phyloP scores from a whole-genome alignment of 2,797 vertebrate species.

The Pseudochirops cupreus region DNA sequence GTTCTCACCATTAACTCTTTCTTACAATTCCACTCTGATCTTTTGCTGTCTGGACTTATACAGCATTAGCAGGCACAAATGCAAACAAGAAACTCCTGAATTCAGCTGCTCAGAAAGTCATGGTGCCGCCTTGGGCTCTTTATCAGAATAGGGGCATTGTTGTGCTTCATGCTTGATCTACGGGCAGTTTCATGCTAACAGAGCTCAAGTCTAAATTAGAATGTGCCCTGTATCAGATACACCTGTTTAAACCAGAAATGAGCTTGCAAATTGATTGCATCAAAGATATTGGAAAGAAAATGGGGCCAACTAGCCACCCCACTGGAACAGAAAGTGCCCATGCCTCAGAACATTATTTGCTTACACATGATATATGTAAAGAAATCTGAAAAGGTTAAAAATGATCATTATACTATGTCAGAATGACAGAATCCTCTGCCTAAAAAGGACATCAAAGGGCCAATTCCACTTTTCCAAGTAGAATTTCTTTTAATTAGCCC shows the following conservation, averaged over 20 bases:
- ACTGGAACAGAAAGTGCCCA: conserved; percentile 28
- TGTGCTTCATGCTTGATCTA: conserved; percentile 26
- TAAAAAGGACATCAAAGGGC: conserved; percentile 6
- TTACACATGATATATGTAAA: conserved; percentile 37
- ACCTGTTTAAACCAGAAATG: conserved; percentile 52
- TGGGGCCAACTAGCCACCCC: background rate
- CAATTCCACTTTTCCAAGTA: background rate
- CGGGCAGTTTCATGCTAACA: conserved; percentile 21
- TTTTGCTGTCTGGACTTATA: conserved; percentile 8
- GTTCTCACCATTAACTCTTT: conserved; percentile 80
- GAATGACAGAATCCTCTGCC: conserved; percentile 44
- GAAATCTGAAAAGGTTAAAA: background rate
- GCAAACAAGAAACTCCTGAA: conserved; percentile 5
- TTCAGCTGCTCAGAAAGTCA: conserved; percentile 22
- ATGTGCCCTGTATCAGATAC: conserved; percentile 53
- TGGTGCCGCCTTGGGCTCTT: background rate
- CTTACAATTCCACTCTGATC: conserved; percentile 56
- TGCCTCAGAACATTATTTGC: conserved; percentile 50
- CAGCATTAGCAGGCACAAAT: background rate
- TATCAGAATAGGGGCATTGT: conserved; percentile 26
- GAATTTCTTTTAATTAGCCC: background rate
- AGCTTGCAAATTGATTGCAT: conserved; percentile 57
- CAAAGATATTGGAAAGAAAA: conserved; percentile 40
- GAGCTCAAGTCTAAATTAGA: conserved; percentile 51
- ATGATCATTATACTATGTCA: conserved; percentile 35